These are phyloP conservation scores for Orientallactaga sibirica DNA, from an alignment of 2,797 vertebrate species.

Conservation along the genomic window DNA sequence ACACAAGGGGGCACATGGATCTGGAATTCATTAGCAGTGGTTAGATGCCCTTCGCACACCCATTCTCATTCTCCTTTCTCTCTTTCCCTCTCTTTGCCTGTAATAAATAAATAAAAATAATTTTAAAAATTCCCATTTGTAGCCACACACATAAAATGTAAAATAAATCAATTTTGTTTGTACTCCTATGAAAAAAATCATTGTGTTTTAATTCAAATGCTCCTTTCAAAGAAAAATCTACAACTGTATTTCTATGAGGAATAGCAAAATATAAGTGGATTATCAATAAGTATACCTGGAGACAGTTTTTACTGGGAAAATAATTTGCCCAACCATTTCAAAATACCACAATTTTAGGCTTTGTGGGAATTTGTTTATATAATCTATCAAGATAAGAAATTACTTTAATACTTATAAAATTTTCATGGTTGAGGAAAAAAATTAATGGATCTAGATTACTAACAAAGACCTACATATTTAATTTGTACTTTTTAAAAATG, in stretches of 20 bases:
- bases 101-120: no score
- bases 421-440: background rate
- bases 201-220: constrained; percentile 62
- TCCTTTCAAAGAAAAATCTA: background rate
- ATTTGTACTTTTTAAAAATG: constrained; percentile 22
- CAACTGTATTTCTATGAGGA: constrained; percentile 15
- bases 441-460: background rate
- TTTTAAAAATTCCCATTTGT: background rate
- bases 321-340: constrained; percentile 66
- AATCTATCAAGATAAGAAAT: background rate
- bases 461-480: background rate
- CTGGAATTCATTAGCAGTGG: no score
- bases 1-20: no score
- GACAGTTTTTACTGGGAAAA: constrained; percentile 59
- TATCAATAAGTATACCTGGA: constrained; percentile 63
- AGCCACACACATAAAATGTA: background rate
- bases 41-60: no score
- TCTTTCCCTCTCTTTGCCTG: no score
- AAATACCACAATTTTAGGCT: constrained; percentile 63
- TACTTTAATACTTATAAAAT: background rate
- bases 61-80: no score
- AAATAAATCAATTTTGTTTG: background rate
- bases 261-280: constrained; percentile 55
- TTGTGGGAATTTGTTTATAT: constrained; percentile 14
- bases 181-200: constrained; percentile 51